These are phyloP conservation scores for Paramuricea clavata DNA, from an alignment of 92 coral and sea anemone species.

Conservation along the genomic window DNA sequence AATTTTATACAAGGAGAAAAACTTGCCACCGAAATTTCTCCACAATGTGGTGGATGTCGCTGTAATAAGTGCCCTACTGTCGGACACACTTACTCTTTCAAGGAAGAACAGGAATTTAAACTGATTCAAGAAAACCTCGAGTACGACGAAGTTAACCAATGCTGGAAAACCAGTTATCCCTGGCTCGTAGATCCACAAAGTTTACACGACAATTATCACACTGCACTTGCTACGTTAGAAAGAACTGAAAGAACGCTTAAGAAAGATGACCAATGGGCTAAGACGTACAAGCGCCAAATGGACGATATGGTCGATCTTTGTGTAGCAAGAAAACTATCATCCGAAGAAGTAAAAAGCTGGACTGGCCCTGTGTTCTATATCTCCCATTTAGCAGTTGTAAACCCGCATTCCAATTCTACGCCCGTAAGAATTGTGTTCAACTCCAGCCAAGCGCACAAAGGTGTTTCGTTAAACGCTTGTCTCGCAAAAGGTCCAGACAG, in stretches of 20 bases:
- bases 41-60: conserved; percentile 76
- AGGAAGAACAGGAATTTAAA: conserved; percentile 75
- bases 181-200: conserved; percentile 68
- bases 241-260: conserved; percentile 70
- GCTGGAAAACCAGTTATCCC: conserved; percentile 80
- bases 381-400: conserved; percentile 76
- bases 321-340: conserved; percentile 66
- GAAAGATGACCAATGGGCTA: conserved; percentile 69
- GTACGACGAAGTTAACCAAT: conserved; percentile 66
- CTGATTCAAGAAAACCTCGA: conserved; percentile 73
- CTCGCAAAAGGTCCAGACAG: conserved; percentile 75
- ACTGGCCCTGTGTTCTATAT: conserved; percentile 69
- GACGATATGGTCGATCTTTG: conserved; percentile 74
- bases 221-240: conserved; percentile 66
- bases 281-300: conserved; percentile 72
- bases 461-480: conserved; percentile 15
- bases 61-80: conserved; percentile 75
- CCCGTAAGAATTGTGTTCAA: conserved; percentile 75
- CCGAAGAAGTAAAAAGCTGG: conserved; percentile 65
- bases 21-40: conserved; percentile 66
- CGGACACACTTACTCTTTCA: conserved; percentile 74
- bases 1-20: conserved; percentile 73
- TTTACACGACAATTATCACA: conserved; percentile 73
- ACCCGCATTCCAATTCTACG: conserved; percentile 65
- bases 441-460: conserved; percentile 41